Evolutionary conservation across 2,888 invertebrate species (phyloP), one percentile per base, ranked within the genome.

Genomic region (Allacma fusca): DNA sequence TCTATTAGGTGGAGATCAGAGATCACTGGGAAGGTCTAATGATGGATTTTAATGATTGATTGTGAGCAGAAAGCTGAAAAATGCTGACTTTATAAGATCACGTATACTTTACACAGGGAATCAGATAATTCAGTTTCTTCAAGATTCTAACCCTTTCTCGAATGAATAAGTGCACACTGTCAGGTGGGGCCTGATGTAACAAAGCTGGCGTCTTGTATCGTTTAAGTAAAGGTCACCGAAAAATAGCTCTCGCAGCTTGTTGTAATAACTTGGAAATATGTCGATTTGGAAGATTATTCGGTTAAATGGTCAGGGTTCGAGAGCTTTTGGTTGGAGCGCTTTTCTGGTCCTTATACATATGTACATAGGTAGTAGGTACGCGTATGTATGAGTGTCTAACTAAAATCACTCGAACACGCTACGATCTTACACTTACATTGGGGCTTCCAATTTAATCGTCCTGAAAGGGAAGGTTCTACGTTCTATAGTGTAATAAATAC

Each of bases 41-140:
- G 65, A 65, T 65, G 23, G 65, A 65, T 65, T 65, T 65, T 28
- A 65, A 65, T 65, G 65, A 65, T 65, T 65, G 28, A 65, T 65
- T 65, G 24, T 65, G 21, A 34, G 62, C 29, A 65, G 26, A 26
- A 26, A 65, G 65, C 19, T 26, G n/a, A 29, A 65, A 65, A 65
- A 65, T 26, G 65, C 28, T 65, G 62, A 62, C 13, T 23, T 62
- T 21, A 65, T 65, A 26, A 26, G 4, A 65, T 12, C 50, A 50
- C 16, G 50, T 50, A 16, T 34, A 34, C n/a, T n/a, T 13, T 13
- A 13, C 13, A 40, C 40, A 9, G 50, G 16, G 50, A 50, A 50
- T 50, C 50, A 16, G 50, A 50, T 16, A 50, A 50, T 9, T 50
- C 50, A 50, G 16, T 50, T 50, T 50, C 50, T 50, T 50, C 7